Conservation (phyloP, 2,888 invertebrate genomes). For the Pemphredon lugubris region DNA sequence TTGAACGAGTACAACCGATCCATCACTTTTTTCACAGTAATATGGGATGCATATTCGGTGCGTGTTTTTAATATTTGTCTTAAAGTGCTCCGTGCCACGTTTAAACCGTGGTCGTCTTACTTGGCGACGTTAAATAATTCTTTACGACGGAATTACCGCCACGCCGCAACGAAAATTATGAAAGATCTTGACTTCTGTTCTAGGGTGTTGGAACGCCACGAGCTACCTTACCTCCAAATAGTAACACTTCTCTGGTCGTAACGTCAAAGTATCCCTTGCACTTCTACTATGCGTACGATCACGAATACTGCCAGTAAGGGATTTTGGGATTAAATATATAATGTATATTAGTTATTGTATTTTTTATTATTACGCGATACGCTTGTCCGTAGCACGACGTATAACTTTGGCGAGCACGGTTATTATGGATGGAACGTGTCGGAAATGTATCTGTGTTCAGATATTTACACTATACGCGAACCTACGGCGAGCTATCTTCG, state of each 20-base stretch:
- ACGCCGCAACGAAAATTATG: neutral
- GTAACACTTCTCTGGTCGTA: slow-evolving; percentile 69
- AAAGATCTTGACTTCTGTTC: slow-evolving; percentile 35
- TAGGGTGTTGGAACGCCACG: slow-evolving; percentile 73
- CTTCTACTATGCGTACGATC: slow-evolving; percentile 65
- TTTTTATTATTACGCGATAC: neutral
- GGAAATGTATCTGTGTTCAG: slow-evolving; percentile 62
- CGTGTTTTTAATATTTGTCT: slow-evolving; percentile 34
- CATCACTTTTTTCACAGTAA: slow-evolving; percentile 66
- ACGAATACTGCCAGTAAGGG: slow-evolving; percentile 73
- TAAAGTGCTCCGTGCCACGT: neutral
- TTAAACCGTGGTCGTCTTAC: too few species aligned
- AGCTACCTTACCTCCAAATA: slow-evolving; percentile 63
- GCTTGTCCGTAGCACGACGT: slow-evolving; percentile 65
- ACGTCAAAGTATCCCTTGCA: slow-evolving; percentile 73
- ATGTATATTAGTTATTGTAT: neutral
- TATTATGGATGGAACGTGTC: slow-evolving; percentile 79
- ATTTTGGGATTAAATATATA: neutral
- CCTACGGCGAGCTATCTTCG: slow-evolving; percentile 76
- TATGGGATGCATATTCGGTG: slow-evolving; percentile 72
- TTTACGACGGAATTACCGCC: too few species aligned
- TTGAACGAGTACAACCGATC: slow-evolving; percentile 61
- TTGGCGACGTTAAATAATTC: too few species aligned
- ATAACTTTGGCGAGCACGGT: slow-evolving; percentile 78
- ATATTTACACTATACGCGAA: slow-evolving; percentile 67